Evolutionary conservation across 53 echinoderm and acorn worm species (phyloP).

Genomic region (Pentamera pediparva): DNA sequence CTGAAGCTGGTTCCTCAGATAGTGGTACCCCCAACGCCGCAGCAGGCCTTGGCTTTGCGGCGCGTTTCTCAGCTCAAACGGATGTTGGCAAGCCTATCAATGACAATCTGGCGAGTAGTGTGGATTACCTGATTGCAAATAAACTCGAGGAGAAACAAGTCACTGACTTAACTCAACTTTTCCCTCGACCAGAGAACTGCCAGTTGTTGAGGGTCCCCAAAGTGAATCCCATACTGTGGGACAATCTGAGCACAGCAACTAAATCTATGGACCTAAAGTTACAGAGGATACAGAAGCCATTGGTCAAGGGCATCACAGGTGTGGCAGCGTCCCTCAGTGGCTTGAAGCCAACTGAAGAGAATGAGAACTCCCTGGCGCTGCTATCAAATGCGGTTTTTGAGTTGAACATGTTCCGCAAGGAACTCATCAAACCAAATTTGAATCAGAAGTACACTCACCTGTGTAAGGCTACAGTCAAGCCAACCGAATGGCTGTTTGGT

Average conservation of each 20-base stretch:
- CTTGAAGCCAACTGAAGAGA: not conserved
- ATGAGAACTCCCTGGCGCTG: constrained; percentile 11
- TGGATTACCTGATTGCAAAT: not conserved
- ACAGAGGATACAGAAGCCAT: constrained; percentile 36
- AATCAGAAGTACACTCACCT: constrained; percentile 44
- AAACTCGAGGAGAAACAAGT: constrained; percentile 29
- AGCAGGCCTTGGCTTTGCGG: constrained; percentile 30
- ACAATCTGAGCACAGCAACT: constrained; percentile 25
- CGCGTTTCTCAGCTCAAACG: constrained; percentile 20
- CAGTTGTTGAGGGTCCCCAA: constrained; percentile 8
- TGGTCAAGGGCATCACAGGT: constrained; percentile 48
- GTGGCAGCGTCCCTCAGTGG: not conserved
- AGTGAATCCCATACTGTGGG: constrained; percentile 46
- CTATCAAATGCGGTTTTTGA: constrained; percentile 35
- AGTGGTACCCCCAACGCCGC: no score
- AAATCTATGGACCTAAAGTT: constrained; percentile 43
- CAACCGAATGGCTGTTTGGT: constrained; percentile 33
- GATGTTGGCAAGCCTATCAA: constrained; percentile 20
- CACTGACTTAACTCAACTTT: constrained; percentile 11
- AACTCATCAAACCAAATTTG: constrained; percentile 41
- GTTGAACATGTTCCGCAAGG: constrained; percentile 35
- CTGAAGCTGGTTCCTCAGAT: no score
- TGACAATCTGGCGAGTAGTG: constrained; percentile 21
- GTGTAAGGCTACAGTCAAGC: constrained; percentile 29
- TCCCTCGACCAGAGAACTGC: constrained; percentile 37